Percentiles rank a stretch among this genome's conserved stretches.
phyloP scores from a whole-genome alignment of 2,113 vertebrate genomes.

The Rhadina sibilatrix region DNA sequence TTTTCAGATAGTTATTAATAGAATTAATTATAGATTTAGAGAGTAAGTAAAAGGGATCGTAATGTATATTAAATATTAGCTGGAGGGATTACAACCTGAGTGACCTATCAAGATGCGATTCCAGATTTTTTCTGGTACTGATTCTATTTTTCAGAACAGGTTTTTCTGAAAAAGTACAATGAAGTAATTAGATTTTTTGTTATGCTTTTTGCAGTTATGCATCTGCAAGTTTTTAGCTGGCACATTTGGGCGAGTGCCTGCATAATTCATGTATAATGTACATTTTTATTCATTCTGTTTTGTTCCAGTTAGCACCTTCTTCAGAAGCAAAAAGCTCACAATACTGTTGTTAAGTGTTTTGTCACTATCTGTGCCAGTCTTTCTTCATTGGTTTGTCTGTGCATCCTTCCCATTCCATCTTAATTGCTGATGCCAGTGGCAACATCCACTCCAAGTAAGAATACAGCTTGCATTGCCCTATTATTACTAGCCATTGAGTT shows the following conservation, averaged over 20 bases:
- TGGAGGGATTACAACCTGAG: neutral
- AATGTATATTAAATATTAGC: neutral
- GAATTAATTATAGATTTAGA: neutral
- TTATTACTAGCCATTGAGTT: slow-evolving; percentile 56
- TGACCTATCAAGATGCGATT: neutral
- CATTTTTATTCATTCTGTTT: neutral
- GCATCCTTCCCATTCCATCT: slow-evolving; percentile 39
- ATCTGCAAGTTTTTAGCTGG: neutral
- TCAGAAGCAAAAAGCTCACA: neutral
- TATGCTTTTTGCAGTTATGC: neutral
- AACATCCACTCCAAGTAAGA: neutral
- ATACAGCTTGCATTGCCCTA: slow-evolving; percentile 29
- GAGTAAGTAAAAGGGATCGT: neutral
- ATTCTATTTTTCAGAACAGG: neutral
- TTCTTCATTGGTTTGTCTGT: slow-evolving; percentile 28
- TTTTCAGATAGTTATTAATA: neutral
- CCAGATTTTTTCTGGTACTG: neutral
- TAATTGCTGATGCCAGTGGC: slow-evolving; percentile 50
- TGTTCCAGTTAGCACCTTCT: neutral
- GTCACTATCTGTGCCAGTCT: slow-evolving; percentile 17
- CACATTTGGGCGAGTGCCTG: neutral
- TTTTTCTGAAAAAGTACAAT: neutral
- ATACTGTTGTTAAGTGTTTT: neutral
- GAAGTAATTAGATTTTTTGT: neutral
- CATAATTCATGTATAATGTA: neutral